Percentiles rank a stretch among this genome's conserved stretches.
Evolutionary conservation across 2,113 vertebrate genomes (phyloP).

Genomic region (Elanus axillaris): DNA sequence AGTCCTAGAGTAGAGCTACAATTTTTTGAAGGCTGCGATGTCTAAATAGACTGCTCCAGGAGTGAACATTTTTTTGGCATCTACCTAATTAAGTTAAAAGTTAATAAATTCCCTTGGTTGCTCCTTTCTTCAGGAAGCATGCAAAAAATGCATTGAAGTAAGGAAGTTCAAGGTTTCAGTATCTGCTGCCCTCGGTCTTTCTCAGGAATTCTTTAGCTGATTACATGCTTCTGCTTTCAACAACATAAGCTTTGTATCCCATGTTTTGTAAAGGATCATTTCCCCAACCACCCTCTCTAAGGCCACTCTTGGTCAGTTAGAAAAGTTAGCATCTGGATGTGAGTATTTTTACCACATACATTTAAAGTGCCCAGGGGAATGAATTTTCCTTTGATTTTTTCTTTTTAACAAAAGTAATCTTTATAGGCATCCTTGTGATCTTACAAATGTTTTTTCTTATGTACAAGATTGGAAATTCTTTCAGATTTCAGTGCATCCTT

Average conservation of each 20-base stretch:
- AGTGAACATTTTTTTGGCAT: constrained; percentile 24
- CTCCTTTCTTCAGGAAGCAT: constrained; percentile 71
- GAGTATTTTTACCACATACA: constrained; percentile 31
- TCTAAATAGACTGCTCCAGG: background rate
- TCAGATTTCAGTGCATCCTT: background rate
- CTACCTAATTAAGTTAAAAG: constrained; percentile 71
- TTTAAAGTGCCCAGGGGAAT: constrained; percentile 43
- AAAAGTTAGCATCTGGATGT: constrained; percentile 65
- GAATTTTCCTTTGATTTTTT: constrained; percentile 14
- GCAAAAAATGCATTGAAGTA: constrained; percentile 72
- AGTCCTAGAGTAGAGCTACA: background rate
- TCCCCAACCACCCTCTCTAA: constrained; percentile 32
- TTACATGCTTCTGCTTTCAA: constrained; percentile 79
- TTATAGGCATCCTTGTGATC: background rate
- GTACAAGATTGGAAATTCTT: background rate
- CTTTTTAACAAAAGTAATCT: background rate
- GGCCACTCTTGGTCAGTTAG: constrained; percentile 44
- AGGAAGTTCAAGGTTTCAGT: constrained; percentile 74
- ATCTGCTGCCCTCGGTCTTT: constrained; percentile 76
- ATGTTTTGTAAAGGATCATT: constrained; percentile 68
- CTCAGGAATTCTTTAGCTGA: constrained; percentile 81
- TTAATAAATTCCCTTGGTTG: constrained; percentile 67
- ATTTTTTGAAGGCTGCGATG: background rate
- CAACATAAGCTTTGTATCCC: constrained; percentile 75
- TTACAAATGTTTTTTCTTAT: background rate